A percentile compares a stretch with the other conserved stretches of the same genome.
Evolutionary conservation across 2,888 invertebrate genomes (phyloP).

Genomic region (Amaurobius ferox): DNA sequence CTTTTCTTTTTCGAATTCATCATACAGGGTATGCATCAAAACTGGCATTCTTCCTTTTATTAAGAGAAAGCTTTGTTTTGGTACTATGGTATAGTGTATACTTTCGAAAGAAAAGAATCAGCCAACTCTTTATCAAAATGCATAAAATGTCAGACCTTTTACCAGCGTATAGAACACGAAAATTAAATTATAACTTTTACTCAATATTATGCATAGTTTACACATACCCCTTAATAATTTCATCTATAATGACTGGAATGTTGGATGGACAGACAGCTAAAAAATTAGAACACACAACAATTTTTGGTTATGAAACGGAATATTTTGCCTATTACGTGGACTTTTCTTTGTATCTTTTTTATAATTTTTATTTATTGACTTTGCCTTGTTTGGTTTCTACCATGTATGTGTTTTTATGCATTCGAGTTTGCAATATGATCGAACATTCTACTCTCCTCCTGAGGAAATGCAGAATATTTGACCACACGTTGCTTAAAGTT

Average conservation of each 20-base stretch:
- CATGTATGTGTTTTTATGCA: constrained; percentile 26
- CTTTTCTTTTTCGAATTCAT: constrained; percentile 1
- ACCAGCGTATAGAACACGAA: not conserved
- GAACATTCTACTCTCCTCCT: not conserved
- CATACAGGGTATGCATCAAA: not conserved
- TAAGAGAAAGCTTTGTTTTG: constrained; percentile 16
- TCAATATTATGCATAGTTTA: not conserved
- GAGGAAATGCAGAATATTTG: not conserved
- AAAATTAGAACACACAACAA: constrained; percentile 11
- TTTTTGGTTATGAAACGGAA: constrained; percentile 13
- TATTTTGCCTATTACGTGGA: not conserved
- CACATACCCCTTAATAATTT: not conserved
- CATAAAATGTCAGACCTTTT: not conserved
- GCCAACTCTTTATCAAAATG: not conserved
- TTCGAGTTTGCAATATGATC: constrained; percentile 7
- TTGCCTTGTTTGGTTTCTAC: constrained; percentile 20
- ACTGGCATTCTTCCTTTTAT: not conserved
- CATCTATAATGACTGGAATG: not conserved
- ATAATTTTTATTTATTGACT: constrained; percentile 26
- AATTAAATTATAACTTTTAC: not conserved
- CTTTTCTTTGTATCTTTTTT: constrained; percentile 25
- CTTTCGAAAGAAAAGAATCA: constrained; percentile 8
- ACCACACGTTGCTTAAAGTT: not conserved
- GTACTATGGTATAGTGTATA: constrained; percentile 19
- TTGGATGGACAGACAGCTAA: constrained; percentile 1